Base-by-base conservation (phyloP, 2,113 vertebrate genomes). In the Gymnarchus niloticus region DNA sequence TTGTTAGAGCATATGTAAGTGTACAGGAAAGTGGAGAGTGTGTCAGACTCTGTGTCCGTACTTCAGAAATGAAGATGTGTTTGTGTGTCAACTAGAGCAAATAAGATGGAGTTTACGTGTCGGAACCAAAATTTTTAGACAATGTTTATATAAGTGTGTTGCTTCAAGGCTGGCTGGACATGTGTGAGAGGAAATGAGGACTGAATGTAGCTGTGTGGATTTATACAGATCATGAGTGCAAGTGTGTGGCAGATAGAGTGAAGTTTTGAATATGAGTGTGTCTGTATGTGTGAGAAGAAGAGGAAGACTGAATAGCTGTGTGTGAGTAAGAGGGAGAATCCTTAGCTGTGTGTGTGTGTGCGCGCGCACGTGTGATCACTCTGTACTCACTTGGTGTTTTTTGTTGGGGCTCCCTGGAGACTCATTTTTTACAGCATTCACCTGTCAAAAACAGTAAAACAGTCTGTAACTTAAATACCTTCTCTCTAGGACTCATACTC, bases 401-500 rank as follows among this genome's bases (percentile, higher is more conserved):
- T 91, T 23, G 86, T 85, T 81, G 25, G 88, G 90, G 92, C 69
- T 91, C 90, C 92, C 84, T 33, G 87, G 80, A 78, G 84, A 89
- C 87, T 95, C 94, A 95, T 94, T 89, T 83, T 89, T 92, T 89
- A 89, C 88, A 90, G 87, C 93, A 94, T 94, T 90, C 88, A 95
- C 92, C 93, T 94, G 87, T 14, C 28, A 83, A n/a, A 59, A 33
- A 61, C 49, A 82, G 51, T 25, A 21, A 78, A 12, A 76, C 46
- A 82, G 51, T 51, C 44, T 54, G 25, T 2, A 19, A n/a, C n/a
- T 14, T 82, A 6, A 82, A 21, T 33, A 82, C 28, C 0, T 21
- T 78, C 46, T 48, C 6, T 46, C 37, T 77, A 56, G 51, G n/a
- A 25, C 25, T 54, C 14, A 33, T 33, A 73, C 33, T 73, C 33